Conservation (phyloP, 2,113 vertebrate species). For the Sterrhoptilus dennistouni region DNA sequence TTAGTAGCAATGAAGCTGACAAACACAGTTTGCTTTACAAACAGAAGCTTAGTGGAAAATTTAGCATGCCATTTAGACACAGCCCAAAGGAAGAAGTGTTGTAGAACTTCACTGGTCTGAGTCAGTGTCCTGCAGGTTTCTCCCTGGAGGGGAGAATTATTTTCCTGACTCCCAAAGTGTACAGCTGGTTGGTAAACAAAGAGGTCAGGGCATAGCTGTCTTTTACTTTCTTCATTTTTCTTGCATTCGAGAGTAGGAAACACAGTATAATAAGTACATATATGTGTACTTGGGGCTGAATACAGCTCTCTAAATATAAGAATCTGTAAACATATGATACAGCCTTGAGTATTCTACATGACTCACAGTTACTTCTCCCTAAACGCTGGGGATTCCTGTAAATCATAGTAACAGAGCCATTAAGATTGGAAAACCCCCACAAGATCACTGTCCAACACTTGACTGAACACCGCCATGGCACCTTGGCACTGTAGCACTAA, state of each 20-base stretch:
- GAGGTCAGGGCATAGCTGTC: neutral
- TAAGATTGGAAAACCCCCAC: neutral
- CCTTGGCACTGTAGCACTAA: neutral
- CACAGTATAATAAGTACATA: neutral
- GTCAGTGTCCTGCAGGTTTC: neutral
- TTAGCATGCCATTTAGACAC: neutral
- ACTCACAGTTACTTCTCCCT: neutral
- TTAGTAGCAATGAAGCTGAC: neutral
- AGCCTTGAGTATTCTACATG: neutral
- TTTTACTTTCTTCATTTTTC: neutral
- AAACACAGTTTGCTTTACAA: neutral
- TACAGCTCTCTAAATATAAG: neutral
- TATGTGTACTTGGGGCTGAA: neutral
- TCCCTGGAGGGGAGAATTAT: neutral
- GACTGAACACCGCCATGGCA: neutral
- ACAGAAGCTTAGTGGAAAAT: neutral
- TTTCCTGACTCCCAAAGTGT: neutral
- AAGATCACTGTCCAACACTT: neutral
- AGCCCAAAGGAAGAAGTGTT: neutral
- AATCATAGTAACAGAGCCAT: neutral
- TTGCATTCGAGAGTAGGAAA: neutral
- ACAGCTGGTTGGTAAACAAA: neutral
- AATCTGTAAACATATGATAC: neutral
- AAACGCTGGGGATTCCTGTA: neutral
- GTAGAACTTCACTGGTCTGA: neutral